A percentile compares a stretch with the other conserved stretches of the same genome.
phyloP scores from a whole-genome alignment of 2,113 vertebrate species.

The Python bivittatus region DNA sequence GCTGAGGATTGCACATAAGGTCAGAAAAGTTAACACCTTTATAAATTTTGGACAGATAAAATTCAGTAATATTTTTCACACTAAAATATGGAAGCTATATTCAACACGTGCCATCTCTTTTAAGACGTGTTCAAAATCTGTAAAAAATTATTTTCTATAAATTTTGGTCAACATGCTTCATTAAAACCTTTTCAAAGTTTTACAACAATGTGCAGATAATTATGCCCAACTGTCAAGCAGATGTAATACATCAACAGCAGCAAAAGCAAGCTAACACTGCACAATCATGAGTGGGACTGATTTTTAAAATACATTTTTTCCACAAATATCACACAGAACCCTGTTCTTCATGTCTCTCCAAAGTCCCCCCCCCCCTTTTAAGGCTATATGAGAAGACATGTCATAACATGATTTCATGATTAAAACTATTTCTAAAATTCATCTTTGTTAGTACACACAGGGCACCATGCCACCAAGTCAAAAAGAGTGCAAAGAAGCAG shows the following conservation, averaged over 20 bases:
- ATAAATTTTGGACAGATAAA: constrained; percentile 69
- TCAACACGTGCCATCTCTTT: constrained; percentile 55
- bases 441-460: constrained; percentile 56
- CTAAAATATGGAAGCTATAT: constrained; percentile 67
- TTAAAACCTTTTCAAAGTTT: constrained; percentile 54
- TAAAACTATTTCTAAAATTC: constrained; percentile 68
- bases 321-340: constrained; percentile 60
- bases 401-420: constrained; percentile 55
- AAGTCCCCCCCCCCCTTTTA: not conserved
- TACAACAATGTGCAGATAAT: constrained; percentile 61
- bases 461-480: constrained; percentile 38
- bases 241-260: constrained; percentile 70
- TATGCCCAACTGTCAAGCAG: constrained; percentile 59
- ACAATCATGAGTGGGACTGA: constrained; percentile 59
- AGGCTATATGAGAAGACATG: constrained; percentile 57
- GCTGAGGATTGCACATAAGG: constrained; percentile 77
- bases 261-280: constrained; percentile 79
- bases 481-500: constrained; percentile 45
- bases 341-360: constrained; percentile 35
- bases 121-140: constrained; percentile 65
- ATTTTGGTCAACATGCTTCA: constrained; percentile 80
- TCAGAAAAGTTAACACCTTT: constrained; percentile 66
- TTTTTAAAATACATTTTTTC: constrained; percentile 59
- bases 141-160: constrained; percentile 63
- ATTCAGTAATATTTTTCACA: constrained; percentile 57